Evolutionary conservation across 2,888 invertebrate genomes (phyloP).

Genomic region (Pasiphila rectangulata): DNA sequence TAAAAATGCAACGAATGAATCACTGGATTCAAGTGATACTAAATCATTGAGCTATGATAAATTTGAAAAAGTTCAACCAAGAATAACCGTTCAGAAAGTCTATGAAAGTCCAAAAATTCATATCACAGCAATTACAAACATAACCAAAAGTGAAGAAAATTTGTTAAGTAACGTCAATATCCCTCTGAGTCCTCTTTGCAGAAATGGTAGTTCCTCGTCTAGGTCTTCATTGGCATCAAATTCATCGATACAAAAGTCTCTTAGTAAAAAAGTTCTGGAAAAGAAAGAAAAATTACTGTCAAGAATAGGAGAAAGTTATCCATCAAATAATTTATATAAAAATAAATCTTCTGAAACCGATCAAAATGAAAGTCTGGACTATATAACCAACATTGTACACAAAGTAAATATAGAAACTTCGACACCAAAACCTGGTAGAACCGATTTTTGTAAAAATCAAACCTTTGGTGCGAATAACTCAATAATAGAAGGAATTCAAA

Average conservation of each 20-base stretch:
- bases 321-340: not conserved
- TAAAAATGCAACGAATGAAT: conserved; percentile 12
- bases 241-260: conserved; percentile 19
- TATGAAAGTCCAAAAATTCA: conserved; percentile 32
- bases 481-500: conserved; percentile 38
- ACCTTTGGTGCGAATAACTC: conserved; percentile 10
- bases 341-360: conserved; percentile 1
- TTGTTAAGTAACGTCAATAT: conserved; percentile 21
- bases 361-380: conserved; percentile 12
- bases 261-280: conserved; percentile 20
- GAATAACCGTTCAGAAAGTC: conserved; percentile 30
- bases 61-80: conserved; percentile 30
- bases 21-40: conserved; percentile 12
- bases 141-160: conserved; percentile 30
- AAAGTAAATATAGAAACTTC: conserved; percentile 50
- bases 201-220: conserved; percentile 16
- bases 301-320: conserved; percentile 17
- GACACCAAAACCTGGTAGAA: conserved; percentile 41
- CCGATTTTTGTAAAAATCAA: conserved; percentile 1
- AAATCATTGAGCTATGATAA: conserved; percentile 20
- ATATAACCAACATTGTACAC: conserved; percentile 34
- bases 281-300: conserved; percentile 21
- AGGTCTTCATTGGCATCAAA: conserved; percentile 16
- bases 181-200: conserved; percentile 16
- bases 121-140: conserved; percentile 29